Evolutionary conservation across 2,888 invertebrate genomes (phyloP).

Genomic region (Papilio gigon): DNA sequence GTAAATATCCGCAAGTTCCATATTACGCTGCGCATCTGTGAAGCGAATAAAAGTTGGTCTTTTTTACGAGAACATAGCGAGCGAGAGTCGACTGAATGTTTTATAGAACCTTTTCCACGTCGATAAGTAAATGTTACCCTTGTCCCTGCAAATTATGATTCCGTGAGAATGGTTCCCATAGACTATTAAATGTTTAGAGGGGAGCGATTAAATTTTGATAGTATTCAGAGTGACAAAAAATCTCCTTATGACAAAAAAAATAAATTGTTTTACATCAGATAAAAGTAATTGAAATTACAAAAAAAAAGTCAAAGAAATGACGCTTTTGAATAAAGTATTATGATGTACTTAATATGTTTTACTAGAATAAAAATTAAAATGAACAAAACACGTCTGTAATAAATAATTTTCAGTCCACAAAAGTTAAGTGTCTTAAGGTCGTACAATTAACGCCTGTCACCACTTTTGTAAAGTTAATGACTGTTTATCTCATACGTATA

Average conservation of each 20-base stretch:
- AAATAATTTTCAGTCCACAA: too few species aligned
- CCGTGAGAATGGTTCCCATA: slow-evolving; percentile 56
- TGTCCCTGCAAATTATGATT: slow-evolving; percentile 71
- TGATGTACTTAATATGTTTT: too few species aligned
- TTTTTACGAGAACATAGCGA: slow-evolving; percentile 52
- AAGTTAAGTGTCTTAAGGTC: too few species aligned
- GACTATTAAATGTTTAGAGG: slow-evolving; percentile 37
- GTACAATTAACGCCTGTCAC: not conserved
- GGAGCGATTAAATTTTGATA: slow-evolving; percentile 43
- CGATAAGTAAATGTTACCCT: slow-evolving; percentile 79
- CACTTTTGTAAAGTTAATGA: not conserved
- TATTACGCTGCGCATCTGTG: slow-evolving; percentile 54
- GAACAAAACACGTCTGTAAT: too few species aligned
- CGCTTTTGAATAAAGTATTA: too few species aligned
- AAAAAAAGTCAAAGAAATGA: too few species aligned
- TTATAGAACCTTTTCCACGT: slow-evolving; percentile 73
- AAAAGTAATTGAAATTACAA: too few species aligned
- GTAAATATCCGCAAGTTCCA: slow-evolving; percentile 52
- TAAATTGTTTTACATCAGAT: too few species aligned
- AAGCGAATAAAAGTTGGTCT: slow-evolving; percentile 63
- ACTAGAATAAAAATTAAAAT: too few species aligned
- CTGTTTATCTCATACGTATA: slow-evolving; percentile 24
- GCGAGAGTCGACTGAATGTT: slow-evolving; percentile 65
- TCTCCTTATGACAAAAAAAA: too few species aligned
- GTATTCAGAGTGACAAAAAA: not conserved